Conservation (phyloP, 1,140 invertebrate species). For the Lithobius niger region DNA sequence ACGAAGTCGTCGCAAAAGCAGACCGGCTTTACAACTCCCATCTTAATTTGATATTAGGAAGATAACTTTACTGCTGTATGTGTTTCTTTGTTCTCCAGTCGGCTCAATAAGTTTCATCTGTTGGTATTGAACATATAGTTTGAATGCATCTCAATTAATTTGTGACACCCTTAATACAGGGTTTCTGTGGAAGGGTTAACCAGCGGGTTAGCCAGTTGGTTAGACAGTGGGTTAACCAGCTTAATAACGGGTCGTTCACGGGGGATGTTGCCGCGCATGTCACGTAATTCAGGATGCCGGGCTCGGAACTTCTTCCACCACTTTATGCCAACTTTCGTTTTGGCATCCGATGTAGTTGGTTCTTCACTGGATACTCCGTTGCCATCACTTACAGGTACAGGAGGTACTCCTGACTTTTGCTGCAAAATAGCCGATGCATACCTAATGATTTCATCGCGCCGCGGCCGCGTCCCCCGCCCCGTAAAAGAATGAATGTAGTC, state of each 20-base stretch:
- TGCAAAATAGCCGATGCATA: slow-evolving; percentile 1
- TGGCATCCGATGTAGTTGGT: background rate
- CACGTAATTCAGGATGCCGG: slow-evolving; percentile 3
- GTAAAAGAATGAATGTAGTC: slow-evolving; percentile 6
- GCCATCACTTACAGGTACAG: background rate
- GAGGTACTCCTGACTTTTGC: background rate
- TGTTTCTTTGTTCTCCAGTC: too few relatives aligned
- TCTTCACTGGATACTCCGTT: background rate
- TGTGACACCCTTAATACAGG: too few relatives aligned
- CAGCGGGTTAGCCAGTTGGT: too few relatives aligned
- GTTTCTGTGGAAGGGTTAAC: too few relatives aligned
- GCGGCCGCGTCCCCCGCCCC: slow-evolving; percentile 1
- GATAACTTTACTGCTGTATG: too few relatives aligned
- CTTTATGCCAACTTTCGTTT: slow-evolving; percentile 7
- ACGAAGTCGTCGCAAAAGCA: too few relatives aligned
- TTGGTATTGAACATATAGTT: too few relatives aligned
- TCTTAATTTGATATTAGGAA: too few relatives aligned
- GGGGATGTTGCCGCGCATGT: slow-evolving; percentile 4
- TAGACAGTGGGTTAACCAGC: too few relatives aligned
- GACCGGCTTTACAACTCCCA: too few relatives aligned
- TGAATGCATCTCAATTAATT: too few relatives aligned
- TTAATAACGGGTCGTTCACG: background rate
- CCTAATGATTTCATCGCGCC: slow-evolving; percentile 2
- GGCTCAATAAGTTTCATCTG: too few relatives aligned
- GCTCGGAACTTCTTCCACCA: slow-evolving; percentile 8